Percentiles rank a stretch among this genome's conserved stretches.
These are phyloP conservation scores for Papilio dardanus DNA, from an alignment of 1,140 invertebrate species.

Conservation along the genomic window DNA sequence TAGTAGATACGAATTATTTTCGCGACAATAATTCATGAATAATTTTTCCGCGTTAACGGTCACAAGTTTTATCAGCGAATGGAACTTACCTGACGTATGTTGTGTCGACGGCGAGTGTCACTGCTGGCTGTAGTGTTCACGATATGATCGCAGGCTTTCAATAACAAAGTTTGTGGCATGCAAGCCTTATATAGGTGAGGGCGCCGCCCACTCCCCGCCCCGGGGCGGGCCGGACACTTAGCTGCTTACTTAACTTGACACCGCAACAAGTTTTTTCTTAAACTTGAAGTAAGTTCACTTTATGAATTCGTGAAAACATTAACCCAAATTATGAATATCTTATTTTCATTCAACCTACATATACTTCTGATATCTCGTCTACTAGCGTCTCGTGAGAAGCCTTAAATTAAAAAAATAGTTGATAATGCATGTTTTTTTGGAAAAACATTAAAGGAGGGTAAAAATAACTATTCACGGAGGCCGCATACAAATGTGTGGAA, in stretches of 20 bases:
- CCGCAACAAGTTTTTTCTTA: slow-evolving; percentile 44
- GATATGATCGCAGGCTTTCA: slow-evolving; percentile 69
- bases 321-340: not conserved
- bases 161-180: slow-evolving; percentile 70
- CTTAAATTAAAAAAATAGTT: not conserved
- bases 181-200: slow-evolving; percentile 72
- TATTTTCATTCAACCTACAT: not conserved
- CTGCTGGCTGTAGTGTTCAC: slow-evolving; percentile 48
- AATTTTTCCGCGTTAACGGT: slow-evolving; percentile 47
- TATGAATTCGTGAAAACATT: not conserved
- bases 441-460: too few species aligned
- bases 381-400: not conserved
- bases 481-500: too few species aligned
- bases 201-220: slow-evolving; percentile 71
- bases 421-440: not conserved
- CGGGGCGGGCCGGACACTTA: slow-evolving; percentile 56
- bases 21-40: slow-evolving; percentile 43
- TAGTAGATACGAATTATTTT: slow-evolving; percentile 10
- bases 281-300: slow-evolving; percentile 37
- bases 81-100: slow-evolving; percentile 64
- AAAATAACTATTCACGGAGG: too few species aligned
- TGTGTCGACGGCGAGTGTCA: slow-evolving; percentile 53
- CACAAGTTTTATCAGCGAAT: slow-evolving; percentile 47
- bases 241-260: slow-evolving; percentile 53
- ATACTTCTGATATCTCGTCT: not conserved